Evolutionary conservation across 1,140 invertebrate genomes (phyloP), one percentile per base, ranked within the genome.

Genomic region (Arion vulgaris): DNA sequence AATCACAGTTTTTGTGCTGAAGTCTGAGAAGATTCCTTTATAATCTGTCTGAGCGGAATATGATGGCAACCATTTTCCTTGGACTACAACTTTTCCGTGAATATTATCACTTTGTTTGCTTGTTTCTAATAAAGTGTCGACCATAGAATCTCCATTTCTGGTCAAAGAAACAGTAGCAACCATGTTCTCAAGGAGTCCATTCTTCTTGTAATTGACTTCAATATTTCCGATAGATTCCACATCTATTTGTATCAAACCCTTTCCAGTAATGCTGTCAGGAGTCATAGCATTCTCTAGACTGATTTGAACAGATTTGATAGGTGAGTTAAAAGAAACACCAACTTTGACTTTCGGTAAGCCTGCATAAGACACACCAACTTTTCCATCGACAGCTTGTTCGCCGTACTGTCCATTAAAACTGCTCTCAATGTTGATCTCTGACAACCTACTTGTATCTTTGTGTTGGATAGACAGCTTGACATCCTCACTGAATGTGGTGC

Each of bases 341-440:
- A 78, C 0, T 36, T 78, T 34, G 15, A 17, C 34, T 26, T 57
- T 78, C 34, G 36, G 32, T 34, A 78, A 26, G 57, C 62, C 76
- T 2, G 76, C 36, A 39, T 39, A 78, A 26, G 51, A 26, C 5
- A 68, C 9, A 11, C 26, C 28, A 0, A 68, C 0, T 36, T 45
- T 78, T 23, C 28, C 57, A 36, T 32, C 45, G 2, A 36, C 34
- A n/a, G 11, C n/a, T 9, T 77, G 5, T 23, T 77, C 57, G 9
- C 75, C 75, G 32, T 77, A 77, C 28, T 38, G n/a, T 51, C 49
- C 75, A 17, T 77, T 36, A 66, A 77, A 77, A 19, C 51, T 77
- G 75, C 11, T 23, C 32, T 57, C 75, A 34, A 53, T 15, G 1
- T 41, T 13, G 32, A 9, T 77, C 62, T 57, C 57, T 11, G 4